These are phyloP conservation scores for Stenopsyche tienmushanensis DNA, from an alignment of 1,140 invertebrate genomes.

Conservation along the genomic window DNA sequence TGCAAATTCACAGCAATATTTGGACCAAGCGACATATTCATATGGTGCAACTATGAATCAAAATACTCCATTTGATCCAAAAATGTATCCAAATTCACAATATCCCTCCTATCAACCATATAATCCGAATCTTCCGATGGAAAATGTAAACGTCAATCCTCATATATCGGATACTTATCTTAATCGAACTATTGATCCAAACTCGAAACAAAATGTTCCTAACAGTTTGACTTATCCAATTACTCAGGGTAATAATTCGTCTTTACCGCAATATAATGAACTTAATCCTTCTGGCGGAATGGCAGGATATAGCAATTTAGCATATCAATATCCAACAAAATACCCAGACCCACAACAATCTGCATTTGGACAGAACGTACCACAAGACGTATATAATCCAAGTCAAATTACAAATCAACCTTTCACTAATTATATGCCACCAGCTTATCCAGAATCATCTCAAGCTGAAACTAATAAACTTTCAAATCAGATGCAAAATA, in stretches of 20 bases:
- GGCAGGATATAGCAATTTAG: too few relatives aligned
- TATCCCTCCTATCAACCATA: conserved; percentile 32
- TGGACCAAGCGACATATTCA: conserved; percentile 25
- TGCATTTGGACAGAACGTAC: too few relatives aligned
- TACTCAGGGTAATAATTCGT: neutral
- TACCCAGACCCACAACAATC: too few relatives aligned
- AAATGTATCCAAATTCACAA: conserved; percentile 10
- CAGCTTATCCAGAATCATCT: conserved; percentile 19
- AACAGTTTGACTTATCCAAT: neutral
- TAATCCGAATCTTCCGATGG: conserved; percentile 2
- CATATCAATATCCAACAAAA: too few relatives aligned
- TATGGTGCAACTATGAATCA: conserved; percentile 21
- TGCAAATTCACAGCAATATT: conserved; percentile 10
- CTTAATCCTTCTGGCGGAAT: too few relatives aligned
- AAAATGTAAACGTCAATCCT: conserved; percentile 22
- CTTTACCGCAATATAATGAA: neutral
- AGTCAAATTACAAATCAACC: conserved; percentile 17
- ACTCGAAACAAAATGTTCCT: neutral
- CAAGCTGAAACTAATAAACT: conserved; percentile 25
- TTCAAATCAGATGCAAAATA: conserved; percentile 35
- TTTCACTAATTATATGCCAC: conserved; percentile 10
- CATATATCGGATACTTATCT: too few relatives aligned
- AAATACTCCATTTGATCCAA: conserved; percentile 9
- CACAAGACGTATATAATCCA: conserved; percentile 12
- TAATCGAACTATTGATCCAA: neutral